Evolutionary conservation across 2,113 vertebrate species (phyloP).

Genomic region (Excalfactoria chinensis): DNA sequence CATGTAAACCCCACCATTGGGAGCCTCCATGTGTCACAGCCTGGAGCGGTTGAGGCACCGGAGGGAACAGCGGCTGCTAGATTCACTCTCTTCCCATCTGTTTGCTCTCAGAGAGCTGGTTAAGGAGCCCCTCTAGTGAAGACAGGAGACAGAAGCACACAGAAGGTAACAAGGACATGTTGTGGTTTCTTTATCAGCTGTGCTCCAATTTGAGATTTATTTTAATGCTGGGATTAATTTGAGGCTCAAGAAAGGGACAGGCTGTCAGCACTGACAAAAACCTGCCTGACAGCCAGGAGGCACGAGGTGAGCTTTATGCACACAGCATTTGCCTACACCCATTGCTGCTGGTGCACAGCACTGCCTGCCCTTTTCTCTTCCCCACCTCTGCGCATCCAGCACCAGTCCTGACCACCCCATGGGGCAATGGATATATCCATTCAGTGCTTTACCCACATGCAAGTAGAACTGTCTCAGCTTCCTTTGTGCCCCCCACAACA

Average conservation of each 20-base stretch:
- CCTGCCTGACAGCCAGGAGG: background rate
- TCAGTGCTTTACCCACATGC: accelerated
- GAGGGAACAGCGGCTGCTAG: background rate
- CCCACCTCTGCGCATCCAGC: background rate
- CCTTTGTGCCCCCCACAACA: background rate
- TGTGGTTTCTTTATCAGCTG: conserved; percentile 12
- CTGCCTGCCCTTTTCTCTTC: background rate
- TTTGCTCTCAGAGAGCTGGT: background rate
- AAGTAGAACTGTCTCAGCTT: background rate
- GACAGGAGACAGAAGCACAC: background rate
- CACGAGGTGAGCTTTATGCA: background rate
- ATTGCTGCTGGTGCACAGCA: background rate
- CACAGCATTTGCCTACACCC: background rate
- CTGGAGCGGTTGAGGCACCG: background rate
- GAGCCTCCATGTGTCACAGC: conserved; percentile 19
- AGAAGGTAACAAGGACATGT: background rate
- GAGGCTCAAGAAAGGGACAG: background rate
- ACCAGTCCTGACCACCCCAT: accelerated
- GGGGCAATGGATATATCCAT: background rate
- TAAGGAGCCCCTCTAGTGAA: background rate
- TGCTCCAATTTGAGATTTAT: background rate
- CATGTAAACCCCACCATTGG: conserved; percentile 3
- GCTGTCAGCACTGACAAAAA: conserved; percentile 8
- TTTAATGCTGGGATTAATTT: conserved; percentile 27
- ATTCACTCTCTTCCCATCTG: background rate